A percentile compares a stretch with the other conserved stretches of the same genome.
These are phyloP conservation scores for Euplagia quadripunctaria DNA, from an alignment of 2,888 invertebrate species.

Conservation along the genomic window DNA sequence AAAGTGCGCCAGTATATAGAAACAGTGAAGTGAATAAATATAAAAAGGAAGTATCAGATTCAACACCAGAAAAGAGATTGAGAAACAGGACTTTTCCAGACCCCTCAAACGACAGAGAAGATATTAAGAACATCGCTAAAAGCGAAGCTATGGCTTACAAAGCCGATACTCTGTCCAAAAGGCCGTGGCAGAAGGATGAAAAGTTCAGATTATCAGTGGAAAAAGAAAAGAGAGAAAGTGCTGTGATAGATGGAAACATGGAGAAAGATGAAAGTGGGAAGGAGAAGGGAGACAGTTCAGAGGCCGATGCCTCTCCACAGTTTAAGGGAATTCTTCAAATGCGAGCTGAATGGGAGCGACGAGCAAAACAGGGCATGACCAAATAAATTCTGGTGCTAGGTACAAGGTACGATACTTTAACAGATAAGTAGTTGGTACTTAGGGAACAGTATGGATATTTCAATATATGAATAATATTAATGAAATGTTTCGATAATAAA, in stretches of 20 bases:
- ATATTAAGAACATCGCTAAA: constrained; percentile 79
- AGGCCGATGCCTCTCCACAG: constrained; percentile 83
- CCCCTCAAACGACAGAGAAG: constrained; percentile 81
- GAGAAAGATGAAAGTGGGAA: constrained; percentile 71
- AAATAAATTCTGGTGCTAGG: constrained; percentile 85
- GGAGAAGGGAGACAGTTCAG: constrained; percentile 69
- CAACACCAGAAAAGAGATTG: constrained; percentile 82
- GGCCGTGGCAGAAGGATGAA: constrained; percentile 80
- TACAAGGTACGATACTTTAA: constrained; percentile 59
- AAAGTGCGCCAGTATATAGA: constrained; percentile 78
- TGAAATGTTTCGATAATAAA: constrained; percentile 19
- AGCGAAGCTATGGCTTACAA: constrained; percentile 77
- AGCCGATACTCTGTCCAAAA: constrained; percentile 80
- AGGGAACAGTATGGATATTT: constrained; percentile 15
- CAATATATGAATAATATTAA: constrained; percentile 14
- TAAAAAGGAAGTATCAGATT: constrained; percentile 85
- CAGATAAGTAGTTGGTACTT: constrained; percentile 19
- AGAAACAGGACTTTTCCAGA: constrained; percentile 85
- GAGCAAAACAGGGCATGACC: constrained; percentile 91
- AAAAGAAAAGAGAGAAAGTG: constrained; percentile 75
- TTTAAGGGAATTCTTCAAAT: constrained; percentile 92
- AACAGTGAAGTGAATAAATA: constrained; percentile 79
- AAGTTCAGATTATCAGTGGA: constrained; percentile 72
- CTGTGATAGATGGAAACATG: constrained; percentile 77
- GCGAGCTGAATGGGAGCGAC: constrained; percentile 92